Conservation (phyloP, 2,888 invertebrate genomes). For the Spilarctia lutea region DNA sequence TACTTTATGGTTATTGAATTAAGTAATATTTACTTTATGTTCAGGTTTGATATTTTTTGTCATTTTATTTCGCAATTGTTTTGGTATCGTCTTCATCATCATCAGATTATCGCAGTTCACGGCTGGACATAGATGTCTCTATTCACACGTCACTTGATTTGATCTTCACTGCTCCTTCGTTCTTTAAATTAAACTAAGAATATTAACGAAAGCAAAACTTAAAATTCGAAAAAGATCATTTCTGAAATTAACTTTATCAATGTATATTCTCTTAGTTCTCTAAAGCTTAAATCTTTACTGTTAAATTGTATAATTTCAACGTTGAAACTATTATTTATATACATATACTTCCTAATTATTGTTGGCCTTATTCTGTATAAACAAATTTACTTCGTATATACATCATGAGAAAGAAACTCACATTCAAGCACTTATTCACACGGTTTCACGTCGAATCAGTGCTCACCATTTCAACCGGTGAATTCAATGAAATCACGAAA, state of each 20-base stretch:
- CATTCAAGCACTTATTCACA: slow-evolving; percentile 27
- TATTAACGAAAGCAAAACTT: neutral
- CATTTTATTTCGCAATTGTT: too few species aligned
- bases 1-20: neutral
- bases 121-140: too few species aligned
- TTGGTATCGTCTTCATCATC: too few species aligned
- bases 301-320: neutral
- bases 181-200: too few species aligned
- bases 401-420: neutral
- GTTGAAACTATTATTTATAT: neutral
- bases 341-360: neutral
- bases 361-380: neutral
- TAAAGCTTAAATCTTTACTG: neutral
- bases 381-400: neutral
- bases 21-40: too few species aligned
- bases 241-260: neutral
- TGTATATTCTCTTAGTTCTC: neutral
- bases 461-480: slow-evolving; percentile 59
- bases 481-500: slow-evolving; percentile 75
- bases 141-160: too few species aligned
- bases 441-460: slow-evolving; percentile 55
- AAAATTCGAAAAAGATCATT: neutral
- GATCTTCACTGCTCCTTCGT: too few species aligned
- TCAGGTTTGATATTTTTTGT: too few species aligned
- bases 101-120: too few species aligned